These are phyloP conservation scores for Yasuhikotakia modesta DNA, from an alignment of 2,797 vertebrate species.

Conservation along the genomic window DNA sequence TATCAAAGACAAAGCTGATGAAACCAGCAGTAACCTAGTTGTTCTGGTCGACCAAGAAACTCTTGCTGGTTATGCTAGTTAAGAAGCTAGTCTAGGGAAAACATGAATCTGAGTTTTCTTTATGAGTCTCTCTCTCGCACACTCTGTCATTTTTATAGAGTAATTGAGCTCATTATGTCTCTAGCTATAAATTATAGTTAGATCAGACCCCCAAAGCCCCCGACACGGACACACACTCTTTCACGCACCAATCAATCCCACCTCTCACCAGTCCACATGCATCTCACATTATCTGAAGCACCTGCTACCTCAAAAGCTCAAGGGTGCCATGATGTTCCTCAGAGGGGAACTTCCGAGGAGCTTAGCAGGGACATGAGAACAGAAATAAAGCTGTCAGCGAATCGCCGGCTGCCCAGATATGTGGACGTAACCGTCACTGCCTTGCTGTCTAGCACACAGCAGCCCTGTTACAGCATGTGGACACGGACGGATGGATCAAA, in stretches of 20 bases:
- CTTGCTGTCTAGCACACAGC: conserved; percentile 7
- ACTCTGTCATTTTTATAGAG: neutral
- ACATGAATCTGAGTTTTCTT: too few species aligned
- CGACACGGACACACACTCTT: neutral
- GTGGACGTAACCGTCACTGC: conserved; percentile 35
- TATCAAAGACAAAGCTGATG: too few species aligned
- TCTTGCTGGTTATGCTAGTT: too few species aligned
- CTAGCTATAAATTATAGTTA: conserved; percentile 19
- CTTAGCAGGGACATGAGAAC: conserved; percentile 50
- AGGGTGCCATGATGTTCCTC: conserved; percentile 38
- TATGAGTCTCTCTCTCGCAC: neutral
- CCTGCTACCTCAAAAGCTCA: conserved; percentile 56
- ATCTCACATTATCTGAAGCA: conserved; percentile 44
- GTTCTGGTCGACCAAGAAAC: too few species aligned
- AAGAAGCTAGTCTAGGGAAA: too few species aligned
- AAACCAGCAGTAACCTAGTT: too few species aligned
- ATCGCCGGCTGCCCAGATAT: conserved; percentile 30
- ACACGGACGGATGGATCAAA: conserved; percentile 51
- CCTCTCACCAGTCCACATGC: conserved; percentile 5
- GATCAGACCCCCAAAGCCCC: conserved; percentile 1
- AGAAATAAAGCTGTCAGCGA: conserved; percentile 60
- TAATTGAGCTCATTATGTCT: conserved; percentile 24
- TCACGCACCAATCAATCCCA: conserved; percentile 20
- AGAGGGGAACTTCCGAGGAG: conserved; percentile 44
- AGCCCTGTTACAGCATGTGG: conserved; percentile 19